These are phyloP conservation scores for Naja naja DNA, from an alignment of 2,113 vertebrate genomes.

Conservation along the genomic window DNA sequence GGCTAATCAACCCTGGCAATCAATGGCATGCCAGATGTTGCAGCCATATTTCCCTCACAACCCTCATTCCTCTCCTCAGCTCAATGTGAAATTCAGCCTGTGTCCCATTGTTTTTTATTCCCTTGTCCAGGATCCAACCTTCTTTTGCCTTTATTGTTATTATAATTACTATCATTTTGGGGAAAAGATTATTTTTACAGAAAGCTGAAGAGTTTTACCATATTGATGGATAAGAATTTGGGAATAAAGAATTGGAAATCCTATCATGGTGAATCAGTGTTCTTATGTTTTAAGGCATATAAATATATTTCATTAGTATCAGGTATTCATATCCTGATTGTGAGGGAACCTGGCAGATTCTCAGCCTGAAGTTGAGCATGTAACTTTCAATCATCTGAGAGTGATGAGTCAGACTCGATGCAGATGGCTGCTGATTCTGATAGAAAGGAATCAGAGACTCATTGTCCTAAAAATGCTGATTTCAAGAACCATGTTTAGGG, in stretches of 20 bases:
- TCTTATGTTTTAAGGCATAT: background rate
- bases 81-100: too few species aligned
- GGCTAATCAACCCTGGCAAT: too few species aligned
- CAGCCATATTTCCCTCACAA: too few species aligned
- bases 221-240: background rate
- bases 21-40: too few species aligned
- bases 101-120: too few species aligned
- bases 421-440: background rate
- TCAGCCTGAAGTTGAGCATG: background rate
- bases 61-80: too few species aligned
- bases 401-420: background rate
- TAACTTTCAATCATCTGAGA: background rate
- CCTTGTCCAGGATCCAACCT: too few species aligned
- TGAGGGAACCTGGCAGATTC: background rate
- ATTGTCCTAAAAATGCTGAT: background rate
- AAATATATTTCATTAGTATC: background rate
- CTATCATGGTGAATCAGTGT: background rate
- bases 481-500: background rate
- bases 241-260: background rate
- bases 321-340: background rate
- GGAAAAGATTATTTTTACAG: too few species aligned
- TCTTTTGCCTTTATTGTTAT: too few species aligned
- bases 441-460: background rate
- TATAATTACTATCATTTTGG: too few species aligned
- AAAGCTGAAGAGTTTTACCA: background rate